phyloP scores from a whole-genome alignment of 2,113 vertebrate genomes.

The Prunella himalayana region DNA sequence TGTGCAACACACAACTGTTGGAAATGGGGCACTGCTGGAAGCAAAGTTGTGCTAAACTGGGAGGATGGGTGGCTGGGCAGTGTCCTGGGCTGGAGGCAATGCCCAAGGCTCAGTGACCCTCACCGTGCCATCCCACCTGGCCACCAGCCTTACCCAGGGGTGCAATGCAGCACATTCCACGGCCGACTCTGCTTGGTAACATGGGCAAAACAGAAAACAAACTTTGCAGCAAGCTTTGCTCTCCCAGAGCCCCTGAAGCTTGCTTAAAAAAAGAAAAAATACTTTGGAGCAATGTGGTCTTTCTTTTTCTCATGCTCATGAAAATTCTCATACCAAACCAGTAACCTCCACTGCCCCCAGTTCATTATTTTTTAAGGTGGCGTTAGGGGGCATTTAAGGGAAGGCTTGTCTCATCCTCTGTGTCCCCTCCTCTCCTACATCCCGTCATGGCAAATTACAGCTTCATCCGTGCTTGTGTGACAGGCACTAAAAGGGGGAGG shows the following conservation, averaged over 20 bases:
- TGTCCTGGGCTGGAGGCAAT: background rate
- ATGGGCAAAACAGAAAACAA: slow-evolving; percentile 51
- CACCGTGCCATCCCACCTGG: background rate
- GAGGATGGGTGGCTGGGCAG: background rate
- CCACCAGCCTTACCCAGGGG: background rate
- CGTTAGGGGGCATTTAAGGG: background rate
- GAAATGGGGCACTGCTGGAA: background rate
- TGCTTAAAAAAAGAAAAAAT: background rate
- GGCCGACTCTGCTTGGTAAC: background rate
- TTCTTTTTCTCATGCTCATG: slow-evolving; percentile 34
- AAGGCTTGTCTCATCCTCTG: background rate
- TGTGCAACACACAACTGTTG: accelerated
- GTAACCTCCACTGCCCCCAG: background rate
- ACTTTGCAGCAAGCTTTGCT: background rate
- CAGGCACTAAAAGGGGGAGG: background rate
- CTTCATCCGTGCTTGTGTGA: background rate
- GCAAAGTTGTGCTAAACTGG: background rate
- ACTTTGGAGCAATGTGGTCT: background rate
- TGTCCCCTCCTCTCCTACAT: background rate
- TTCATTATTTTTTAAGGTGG: slow-evolving; percentile 39
- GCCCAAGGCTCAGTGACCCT: background rate
- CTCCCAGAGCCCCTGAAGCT: slow-evolving; percentile 26
- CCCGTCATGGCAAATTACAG: background rate
- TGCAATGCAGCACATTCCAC: background rate
- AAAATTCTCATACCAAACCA: slow-evolving; percentile 47